phyloP scores from a whole-genome alignment of 2,888 invertebrate species.

The Synergus itoensis region DNA sequence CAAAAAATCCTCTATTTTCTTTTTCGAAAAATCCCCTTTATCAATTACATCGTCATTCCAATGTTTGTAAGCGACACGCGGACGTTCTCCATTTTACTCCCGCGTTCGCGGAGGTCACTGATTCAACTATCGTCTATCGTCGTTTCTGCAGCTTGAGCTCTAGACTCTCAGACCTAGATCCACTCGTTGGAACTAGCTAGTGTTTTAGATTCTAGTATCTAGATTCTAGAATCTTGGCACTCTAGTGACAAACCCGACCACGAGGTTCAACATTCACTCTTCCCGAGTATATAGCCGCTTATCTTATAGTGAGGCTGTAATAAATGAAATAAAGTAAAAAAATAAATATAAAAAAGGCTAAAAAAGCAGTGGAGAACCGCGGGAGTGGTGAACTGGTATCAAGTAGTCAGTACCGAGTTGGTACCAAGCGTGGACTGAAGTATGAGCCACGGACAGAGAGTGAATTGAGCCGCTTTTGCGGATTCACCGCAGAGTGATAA shows the following conservation, averaged over 20 bases:
- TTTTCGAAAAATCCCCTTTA: not conserved
- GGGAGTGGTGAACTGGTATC: not conserved
- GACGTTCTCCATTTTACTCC: conserved; percentile 31
- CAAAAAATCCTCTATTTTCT: not conserved
- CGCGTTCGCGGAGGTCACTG: conserved; percentile 37
- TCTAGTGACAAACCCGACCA: not conserved
- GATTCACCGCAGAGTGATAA: conserved; percentile 23
- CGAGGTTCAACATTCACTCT: not conserved
- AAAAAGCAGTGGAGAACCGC: not conserved
- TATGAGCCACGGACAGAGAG: not conserved
- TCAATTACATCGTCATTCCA: conserved; percentile 14
- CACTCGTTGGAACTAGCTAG: conserved; percentile 23
- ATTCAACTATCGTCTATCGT: conserved; percentile 32
- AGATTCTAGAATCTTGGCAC: not conserved
- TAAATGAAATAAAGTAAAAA: not conserved
- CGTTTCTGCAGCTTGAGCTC: conserved; percentile 6
- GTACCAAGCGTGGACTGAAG: not conserved
- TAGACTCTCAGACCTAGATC: conserved; percentile 24
- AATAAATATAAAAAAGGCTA: not conserved
- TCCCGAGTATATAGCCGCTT: not conserved
- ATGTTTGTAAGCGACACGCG: not conserved
- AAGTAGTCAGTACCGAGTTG: conserved; percentile 1
- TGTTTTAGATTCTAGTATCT: not conserved
- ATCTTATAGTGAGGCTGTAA: not conserved
- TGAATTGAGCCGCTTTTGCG: conserved; percentile 11